A percentile compares a stretch with the other conserved stretches of the same genome.
phyloP scores from a whole-genome alignment of 2,888 invertebrate genomes.

The Aleiodes alternator region DNA sequence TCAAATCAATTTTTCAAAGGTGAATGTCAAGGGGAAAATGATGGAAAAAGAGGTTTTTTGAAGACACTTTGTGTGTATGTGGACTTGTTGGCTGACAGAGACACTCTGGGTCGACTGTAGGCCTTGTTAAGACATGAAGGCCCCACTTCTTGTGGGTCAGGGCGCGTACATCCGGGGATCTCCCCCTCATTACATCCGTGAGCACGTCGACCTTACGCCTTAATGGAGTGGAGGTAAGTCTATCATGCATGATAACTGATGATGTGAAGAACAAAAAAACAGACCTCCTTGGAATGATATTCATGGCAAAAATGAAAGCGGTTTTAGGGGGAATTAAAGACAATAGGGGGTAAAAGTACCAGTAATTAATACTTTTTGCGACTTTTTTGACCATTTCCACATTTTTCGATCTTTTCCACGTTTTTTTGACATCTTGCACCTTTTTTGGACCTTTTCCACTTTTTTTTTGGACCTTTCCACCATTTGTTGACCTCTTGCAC shows the following conservation, averaged over 20 bases:
- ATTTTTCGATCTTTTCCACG: no score
- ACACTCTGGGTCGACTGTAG: conserved; percentile 11
- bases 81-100: not conserved
- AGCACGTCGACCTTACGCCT: conserved; percentile 35
- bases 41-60: not conserved
- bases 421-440: no score
- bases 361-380: no score
- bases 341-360: not conserved
- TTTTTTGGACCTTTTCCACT: no score
- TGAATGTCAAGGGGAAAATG: not conserved
- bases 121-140: conserved; percentile 43
- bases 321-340: not conserved
- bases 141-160: conserved; percentile 71
- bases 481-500: no score
- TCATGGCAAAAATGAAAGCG: not conserved
- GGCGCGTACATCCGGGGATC: conserved; percentile 64
- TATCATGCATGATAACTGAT: conserved; percentile 53
- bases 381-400: no score
- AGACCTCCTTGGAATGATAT: no score
- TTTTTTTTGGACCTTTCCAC: no score
- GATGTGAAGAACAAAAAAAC: conserved; percentile 49
- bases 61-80: no score
- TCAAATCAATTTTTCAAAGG: not conserved
- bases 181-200: conserved; percentile 26
- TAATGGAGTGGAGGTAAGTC: conserved; percentile 9